A percentile compares a stretch with the other conserved stretches of the same genome.
These are phyloP conservation scores for Pogonognathellus flavescens DNA, from an alignment of 1,140 invertebrate genomes.

Conservation along the genomic window DNA sequence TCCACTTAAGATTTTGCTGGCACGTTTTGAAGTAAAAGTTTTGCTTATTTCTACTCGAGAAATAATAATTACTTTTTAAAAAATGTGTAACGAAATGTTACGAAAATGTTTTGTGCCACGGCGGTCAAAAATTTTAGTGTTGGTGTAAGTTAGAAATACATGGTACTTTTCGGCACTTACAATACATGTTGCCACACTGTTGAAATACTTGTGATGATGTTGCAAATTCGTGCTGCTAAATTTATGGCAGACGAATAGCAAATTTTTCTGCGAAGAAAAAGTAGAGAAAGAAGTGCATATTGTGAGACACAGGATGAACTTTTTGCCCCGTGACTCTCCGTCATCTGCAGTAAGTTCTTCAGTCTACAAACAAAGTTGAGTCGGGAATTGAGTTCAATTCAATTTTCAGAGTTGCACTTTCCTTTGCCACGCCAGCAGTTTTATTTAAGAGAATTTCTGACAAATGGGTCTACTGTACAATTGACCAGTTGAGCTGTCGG, in stretches of 20 bases:
- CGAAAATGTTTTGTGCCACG: no score
- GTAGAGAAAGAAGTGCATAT: no score
- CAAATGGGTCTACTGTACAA: neutral
- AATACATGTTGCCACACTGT: neutral
- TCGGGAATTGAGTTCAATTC: neutral
- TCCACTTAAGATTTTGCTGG: no score
- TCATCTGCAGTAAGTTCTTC: no score
- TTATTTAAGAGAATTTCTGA: neutral
- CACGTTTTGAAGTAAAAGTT: no score
- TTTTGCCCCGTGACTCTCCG: no score
- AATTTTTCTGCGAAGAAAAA: no score
- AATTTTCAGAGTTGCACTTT: neutral
- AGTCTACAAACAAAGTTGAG: neutral
- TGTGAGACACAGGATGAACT: no score
- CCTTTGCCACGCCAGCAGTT: neutral
- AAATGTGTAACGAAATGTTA: neutral
- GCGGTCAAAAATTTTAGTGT: no score
- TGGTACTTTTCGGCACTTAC: neutral
- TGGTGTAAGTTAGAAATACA: no score
- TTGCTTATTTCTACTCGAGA: no score
- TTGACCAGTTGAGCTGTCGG: neutral
- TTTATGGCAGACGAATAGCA: neutral
- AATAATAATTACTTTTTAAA: no score
- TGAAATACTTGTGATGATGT: neutral
- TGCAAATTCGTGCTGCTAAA: neutral